A percentile compares a stretch with the other conserved stretches of the same genome.
Conservation (phyloP, 2,113 vertebrate species). For the Aegotheles bennettii region DNA sequence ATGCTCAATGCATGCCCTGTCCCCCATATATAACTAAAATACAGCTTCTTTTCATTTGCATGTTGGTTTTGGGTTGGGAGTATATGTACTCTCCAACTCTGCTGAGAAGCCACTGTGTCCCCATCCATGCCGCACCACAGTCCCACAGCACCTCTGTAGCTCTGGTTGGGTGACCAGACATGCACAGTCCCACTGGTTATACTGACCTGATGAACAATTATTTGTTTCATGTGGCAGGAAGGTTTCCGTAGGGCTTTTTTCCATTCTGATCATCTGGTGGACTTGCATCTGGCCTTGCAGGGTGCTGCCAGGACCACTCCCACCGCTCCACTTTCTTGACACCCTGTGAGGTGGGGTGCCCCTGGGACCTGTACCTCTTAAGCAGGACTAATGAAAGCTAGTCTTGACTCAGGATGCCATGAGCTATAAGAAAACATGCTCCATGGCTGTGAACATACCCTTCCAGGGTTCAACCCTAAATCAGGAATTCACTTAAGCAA, state of each 20-base stretch:
- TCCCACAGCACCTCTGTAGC: background rate
- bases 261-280: rapidly evolving
- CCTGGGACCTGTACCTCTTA: background rate
- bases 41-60: background rate
- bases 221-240: background rate
- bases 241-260: background rate
- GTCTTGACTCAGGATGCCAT: background rate
- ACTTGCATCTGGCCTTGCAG: background rate
- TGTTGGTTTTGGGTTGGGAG: background rate
- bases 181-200: background rate
- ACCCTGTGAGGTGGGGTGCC: background rate
- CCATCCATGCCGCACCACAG: rapidly evolving
- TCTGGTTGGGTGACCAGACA: rapidly evolving
- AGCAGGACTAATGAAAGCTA: background rate
- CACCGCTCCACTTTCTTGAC: rapidly evolving
- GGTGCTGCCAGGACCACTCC: background rate
- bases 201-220: rapidly evolving
- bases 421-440: background rate
- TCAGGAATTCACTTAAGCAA: background rate
- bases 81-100: rapidly evolving
- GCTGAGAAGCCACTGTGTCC: background rate
- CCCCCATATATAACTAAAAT: background rate
- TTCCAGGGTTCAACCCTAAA: background rate
- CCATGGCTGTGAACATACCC: background rate
- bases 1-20: background rate